Base-by-base conservation (phyloP, 2,888 invertebrate genomes). In the Conops quadrifasciatus region DNA sequence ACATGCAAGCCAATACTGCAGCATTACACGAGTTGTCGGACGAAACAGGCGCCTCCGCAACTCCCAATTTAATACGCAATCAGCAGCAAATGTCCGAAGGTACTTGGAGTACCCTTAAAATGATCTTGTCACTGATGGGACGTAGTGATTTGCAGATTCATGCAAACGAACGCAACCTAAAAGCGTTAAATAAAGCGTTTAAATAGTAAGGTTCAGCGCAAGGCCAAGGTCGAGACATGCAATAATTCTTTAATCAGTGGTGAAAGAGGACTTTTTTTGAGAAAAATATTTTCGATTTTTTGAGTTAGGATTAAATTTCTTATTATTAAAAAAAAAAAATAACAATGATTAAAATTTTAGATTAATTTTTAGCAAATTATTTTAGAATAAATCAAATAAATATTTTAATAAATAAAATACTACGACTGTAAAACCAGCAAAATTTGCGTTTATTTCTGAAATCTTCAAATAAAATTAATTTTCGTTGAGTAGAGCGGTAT, bases 51-150 rank as follows among this genome's bases (percentile, higher is more conserved):
- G 82, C 82, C 26, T 43, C 72, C 9, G 79, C 83, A 0, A 75
- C 78, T 4, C 28, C 58, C 28, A 28, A 13, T 58, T 36, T 9
- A 21, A 82, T 86, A 67, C 83, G 84, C 66, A 87, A 85, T 0
- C 76, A 86, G 79, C 80, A 79, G 36, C 88, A 89, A 73, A 94
- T 94, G 93, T 97, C 97, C 0, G 93, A 95, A 77, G 94, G 94
- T 53, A 96, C 98, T 83, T 98, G 98, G 98, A 92, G 93, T 66
- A 97, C 96, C 0, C 87, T 98, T 69, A 89, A 95, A 81, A 93
- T 97, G 91, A 93, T 95, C 51, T 89, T 93, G 67, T 93, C 95
- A 4, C 87, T 96, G 74, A 91, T 96, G 90, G 91, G 91, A 67
- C 88, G 90, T 78, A 88, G 88, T 79, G 90, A 91, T 80, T 84